Percentiles rank a stretch among this genome's conserved stretches.
Evolutionary conservation across 1,140 invertebrate species (phyloP).

Genomic region (Protaetia brevitarsis): DNA sequence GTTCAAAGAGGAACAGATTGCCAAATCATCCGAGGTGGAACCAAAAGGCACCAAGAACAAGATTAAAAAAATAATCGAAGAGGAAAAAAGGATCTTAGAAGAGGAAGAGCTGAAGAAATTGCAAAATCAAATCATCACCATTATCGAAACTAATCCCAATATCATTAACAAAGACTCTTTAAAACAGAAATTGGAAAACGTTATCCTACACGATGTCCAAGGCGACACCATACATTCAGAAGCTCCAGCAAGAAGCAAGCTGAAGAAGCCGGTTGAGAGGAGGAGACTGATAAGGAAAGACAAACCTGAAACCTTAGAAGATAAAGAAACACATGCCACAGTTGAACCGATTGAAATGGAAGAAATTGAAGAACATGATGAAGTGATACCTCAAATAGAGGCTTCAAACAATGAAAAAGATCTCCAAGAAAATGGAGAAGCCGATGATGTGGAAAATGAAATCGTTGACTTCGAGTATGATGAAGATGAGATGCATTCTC

Average conservation of each 20-base stretch:
- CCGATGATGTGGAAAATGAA: conserved; percentile 21
- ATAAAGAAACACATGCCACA: conserved; percentile 20
- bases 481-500: conserved; percentile 27
- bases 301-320: not conserved
- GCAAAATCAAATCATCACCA: conserved; percentile 41
- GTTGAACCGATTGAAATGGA: not conserved
- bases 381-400: conserved; percentile 40
- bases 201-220: conserved; percentile 35
- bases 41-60: conserved; percentile 32
- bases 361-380: conserved; percentile 8
- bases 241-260: not conserved
- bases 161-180: conserved; percentile 46
- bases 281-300: not conserved
- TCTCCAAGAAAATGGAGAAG: conserved; percentile 10
- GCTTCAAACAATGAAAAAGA: conserved; percentile 29
- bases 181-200: conserved; percentile 36
- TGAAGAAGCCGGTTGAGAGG: conserved; percentile 12
- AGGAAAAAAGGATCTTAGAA: conserved; percentile 34
- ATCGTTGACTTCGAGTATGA: conserved; percentile 20
- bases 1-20: conserved; percentile 26
- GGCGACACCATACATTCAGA: conserved; percentile 39
- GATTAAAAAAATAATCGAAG: conserved; percentile 36
- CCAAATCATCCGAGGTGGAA: conserved; percentile 32
- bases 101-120: conserved; percentile 42
- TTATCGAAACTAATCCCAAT: conserved; percentile 42